Evolutionary conservation across 2,888 invertebrate species (phyloP).

Genomic region (Cosmia trapezina): DNA sequence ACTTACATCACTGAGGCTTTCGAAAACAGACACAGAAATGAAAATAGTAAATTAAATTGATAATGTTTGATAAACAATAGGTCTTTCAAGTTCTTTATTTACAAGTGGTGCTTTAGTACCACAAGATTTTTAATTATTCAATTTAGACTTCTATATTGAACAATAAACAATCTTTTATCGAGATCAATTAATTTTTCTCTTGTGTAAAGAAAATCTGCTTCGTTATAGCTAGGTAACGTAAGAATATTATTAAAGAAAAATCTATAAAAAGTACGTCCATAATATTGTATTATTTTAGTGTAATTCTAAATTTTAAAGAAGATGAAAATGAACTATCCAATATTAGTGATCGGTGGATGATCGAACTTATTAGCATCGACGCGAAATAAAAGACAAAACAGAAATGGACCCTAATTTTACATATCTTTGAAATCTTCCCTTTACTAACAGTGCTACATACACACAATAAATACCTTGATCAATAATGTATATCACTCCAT

Average conservation of each 20-base stretch:
- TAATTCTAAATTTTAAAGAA: background rate
- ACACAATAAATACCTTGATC: slow-evolving; percentile 5
- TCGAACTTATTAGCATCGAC: background rate
- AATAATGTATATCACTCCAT: slow-evolving; percentile 10
- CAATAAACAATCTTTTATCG: background rate
- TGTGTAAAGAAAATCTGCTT: background rate
- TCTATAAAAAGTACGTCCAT: background rate
- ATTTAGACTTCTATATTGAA: background rate
- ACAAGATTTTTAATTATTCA: no score
- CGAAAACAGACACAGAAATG: no score
- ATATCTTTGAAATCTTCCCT: background rate
- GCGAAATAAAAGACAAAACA: background rate
- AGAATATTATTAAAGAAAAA: background rate
- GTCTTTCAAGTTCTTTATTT: background rate
- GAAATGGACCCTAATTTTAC: background rate
- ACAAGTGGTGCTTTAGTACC: no score
- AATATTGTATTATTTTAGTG: background rate
- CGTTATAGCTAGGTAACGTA: background rate
- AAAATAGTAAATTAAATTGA: background rate
- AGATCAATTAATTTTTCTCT: background rate
- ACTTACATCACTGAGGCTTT: background rate
- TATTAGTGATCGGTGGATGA: background rate
- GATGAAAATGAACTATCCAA: background rate
- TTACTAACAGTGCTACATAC: background rate
- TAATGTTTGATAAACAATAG: background rate